Percentiles rank a stretch among this genome's conserved stretches.
Evolutionary conservation across 2,797 vertebrate genomes (phyloP).

Genomic region (Bufotes viridis): DNA sequence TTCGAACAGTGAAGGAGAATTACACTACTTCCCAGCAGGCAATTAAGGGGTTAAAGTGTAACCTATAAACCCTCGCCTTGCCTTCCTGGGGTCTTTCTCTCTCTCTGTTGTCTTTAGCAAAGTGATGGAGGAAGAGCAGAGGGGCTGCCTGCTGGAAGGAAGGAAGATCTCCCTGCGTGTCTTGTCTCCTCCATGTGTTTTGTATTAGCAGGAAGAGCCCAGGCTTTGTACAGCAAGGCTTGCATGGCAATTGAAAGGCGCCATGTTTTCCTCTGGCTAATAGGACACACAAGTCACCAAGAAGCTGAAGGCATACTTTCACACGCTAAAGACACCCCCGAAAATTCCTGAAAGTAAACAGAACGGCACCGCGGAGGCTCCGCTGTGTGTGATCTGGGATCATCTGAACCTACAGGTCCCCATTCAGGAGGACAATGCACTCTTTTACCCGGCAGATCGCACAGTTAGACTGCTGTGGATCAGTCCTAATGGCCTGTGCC

Average conservation of each 20-base stretch:
- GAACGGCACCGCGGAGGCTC: conserved; percentile 47
- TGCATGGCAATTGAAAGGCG: conserved; percentile 72
- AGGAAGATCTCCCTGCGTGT: conserved; percentile 67
- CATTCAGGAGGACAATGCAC: conserved; percentile 34
- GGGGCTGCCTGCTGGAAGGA: conserved; percentile 64
- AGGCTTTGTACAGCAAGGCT: conserved; percentile 68
- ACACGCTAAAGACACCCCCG: conserved; percentile 70
- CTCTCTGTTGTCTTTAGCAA: not conserved
- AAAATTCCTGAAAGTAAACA: conserved; percentile 63
- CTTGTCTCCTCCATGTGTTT: conserved; percentile 73
- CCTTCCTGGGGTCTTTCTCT: not conserved
- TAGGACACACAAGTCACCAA: conserved; percentile 72
- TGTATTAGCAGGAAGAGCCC: conserved; percentile 72
- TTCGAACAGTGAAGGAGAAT: not conserved
- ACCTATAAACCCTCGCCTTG: not conserved
- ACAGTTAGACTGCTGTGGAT: not conserved
- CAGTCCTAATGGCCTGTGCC: not conserved
- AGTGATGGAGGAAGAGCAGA: conserved; percentile 59
- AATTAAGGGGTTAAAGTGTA: conserved; percentile 1
- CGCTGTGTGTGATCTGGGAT: conserved; percentile 40
- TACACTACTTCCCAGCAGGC: not conserved
- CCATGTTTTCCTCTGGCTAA: conserved; percentile 77
- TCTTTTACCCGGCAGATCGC: conserved; percentile 37
- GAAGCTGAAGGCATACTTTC: conserved; percentile 70
- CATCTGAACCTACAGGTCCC: conserved; percentile 42